These are phyloP conservation scores for Sardina pilchardus DNA, from an alignment of 2,113 vertebrate species.

Conservation along the genomic window DNA sequence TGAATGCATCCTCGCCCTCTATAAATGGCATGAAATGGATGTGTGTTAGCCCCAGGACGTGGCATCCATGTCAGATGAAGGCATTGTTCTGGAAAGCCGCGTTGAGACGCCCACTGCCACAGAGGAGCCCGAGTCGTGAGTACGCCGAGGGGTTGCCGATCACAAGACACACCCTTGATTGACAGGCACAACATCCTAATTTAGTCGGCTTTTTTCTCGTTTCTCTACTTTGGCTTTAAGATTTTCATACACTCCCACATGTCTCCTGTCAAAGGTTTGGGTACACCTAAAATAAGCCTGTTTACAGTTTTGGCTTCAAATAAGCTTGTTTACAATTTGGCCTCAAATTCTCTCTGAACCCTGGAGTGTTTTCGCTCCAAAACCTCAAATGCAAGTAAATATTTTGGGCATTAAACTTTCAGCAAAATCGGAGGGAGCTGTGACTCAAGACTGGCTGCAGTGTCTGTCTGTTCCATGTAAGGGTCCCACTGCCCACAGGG, in stretches of 20 bases:
- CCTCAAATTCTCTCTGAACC: not conserved
- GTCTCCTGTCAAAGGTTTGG: not conserved
- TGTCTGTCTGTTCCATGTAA: too few relatives aligned
- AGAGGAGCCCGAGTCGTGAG: not conserved
- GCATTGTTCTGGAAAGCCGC: not conserved
- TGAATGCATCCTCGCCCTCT: not conserved
- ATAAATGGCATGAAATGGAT: not conserved
- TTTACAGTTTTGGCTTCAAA: not conserved
- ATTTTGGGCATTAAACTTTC: not conserved
- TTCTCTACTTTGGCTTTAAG: not conserved
- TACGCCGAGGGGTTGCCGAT: not conserved
- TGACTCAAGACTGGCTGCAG: too few relatives aligned
- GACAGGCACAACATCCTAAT: not conserved
- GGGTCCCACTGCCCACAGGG: too few relatives aligned
- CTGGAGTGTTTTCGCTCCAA: not conserved
- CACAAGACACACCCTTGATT: not conserved
- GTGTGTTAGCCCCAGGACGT: not conserved
- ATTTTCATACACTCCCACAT: not conserved
- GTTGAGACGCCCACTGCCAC: not conserved
- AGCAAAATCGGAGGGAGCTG: not conserved
- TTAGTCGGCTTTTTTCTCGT: not conserved
- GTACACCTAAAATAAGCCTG: not conserved
- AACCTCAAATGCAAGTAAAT: not conserved
- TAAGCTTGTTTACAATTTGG: not conserved
- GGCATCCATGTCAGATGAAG: not conserved